Base-by-base conservation (phyloP, 2,113 vertebrate genomes). In the Vidua chalybeata region DNA sequence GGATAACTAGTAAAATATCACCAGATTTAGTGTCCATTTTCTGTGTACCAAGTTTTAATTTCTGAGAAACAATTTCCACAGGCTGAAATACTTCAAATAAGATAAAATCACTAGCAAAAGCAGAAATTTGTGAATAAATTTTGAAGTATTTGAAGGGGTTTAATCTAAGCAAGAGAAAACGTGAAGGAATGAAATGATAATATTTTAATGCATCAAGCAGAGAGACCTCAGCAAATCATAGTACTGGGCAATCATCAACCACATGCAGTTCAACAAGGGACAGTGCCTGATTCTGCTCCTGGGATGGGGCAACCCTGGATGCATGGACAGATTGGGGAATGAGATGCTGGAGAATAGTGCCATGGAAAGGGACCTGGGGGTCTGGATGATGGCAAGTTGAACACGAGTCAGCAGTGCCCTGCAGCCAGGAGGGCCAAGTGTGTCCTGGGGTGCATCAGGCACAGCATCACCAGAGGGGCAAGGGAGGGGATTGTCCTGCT, bases 391-490 rank as follows among this genome's bases (percentile, higher is more conserved):
- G 19, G 19, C 3, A 82, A 30, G 11, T 1, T 43, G 24, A 9
- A 1, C 1, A 4, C 30, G 35, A 51, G 6, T 1, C 30, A 82
- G 66, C 30, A 43, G 37, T 43, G 55, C 46, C 45, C 66, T 24
- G 79, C 19, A 61, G 30, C 55, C 35, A 30, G 55, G 46, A 61
- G 35, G 19, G 12, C 24, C 24, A 61, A 8, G 0, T 0, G 0
- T 43, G 66, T 19, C 12, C 24, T 61, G 66, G 15, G 11, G 15
- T 8, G 0, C 67, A 71, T 52, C 67, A 83, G 67, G 31, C 6
- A 1, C 67, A 83, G 12, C 55, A 58, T 39, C 1, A 0, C 10
- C 27, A 81, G 52, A 17, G 0, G 1, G 52, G 52, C 21, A 80
- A 41, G 45, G 46, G 20, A 61, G 46, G 54, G 64, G 31, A 35